Conservation (phyloP, 2,113 vertebrate species). For the Spea multiplicata region DNA sequence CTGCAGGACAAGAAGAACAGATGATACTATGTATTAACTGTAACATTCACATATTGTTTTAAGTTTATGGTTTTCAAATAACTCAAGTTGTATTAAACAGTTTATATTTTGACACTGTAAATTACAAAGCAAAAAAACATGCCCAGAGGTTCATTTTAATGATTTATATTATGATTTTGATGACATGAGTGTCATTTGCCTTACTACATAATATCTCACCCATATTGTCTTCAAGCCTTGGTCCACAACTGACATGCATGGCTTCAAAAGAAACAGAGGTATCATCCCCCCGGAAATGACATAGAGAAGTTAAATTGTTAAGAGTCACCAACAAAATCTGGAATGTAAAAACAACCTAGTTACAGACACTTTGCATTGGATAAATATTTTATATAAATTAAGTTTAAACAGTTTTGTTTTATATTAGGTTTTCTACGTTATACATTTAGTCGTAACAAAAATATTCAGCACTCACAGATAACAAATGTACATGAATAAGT, state of each 20-base stretch:
- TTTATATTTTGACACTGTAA: too few relatives aligned
- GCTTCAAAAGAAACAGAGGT: conserved; percentile 75
- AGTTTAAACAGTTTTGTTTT: too few relatives aligned
- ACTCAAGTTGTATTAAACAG: neutral
- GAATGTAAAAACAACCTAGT: conserved; percentile 15
- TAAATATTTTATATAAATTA: too few relatives aligned
- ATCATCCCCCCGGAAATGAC: conserved; percentile 67
- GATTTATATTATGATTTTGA: too few relatives aligned
- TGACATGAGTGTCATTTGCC: neutral
- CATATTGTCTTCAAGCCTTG: neutral
- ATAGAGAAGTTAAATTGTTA: conserved; percentile 65
- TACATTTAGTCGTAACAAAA: too few relatives aligned
- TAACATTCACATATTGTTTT: too few relatives aligned
- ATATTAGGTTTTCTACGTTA: too few relatives aligned
- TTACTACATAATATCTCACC: neutral
- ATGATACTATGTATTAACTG: neutral
- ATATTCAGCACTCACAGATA: too few relatives aligned
- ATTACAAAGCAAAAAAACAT: too few relatives aligned
- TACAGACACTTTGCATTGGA: too few relatives aligned
- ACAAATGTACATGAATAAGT: too few relatives aligned
- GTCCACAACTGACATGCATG: conserved; percentile 49
- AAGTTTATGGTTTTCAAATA: neutral
- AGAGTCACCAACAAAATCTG: conserved; percentile 84
- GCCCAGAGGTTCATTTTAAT: too few relatives aligned
- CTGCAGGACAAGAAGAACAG: neutral